Conservation (phyloP, 2,113 vertebrate species). For the Pogonocichla stellata region DNA sequence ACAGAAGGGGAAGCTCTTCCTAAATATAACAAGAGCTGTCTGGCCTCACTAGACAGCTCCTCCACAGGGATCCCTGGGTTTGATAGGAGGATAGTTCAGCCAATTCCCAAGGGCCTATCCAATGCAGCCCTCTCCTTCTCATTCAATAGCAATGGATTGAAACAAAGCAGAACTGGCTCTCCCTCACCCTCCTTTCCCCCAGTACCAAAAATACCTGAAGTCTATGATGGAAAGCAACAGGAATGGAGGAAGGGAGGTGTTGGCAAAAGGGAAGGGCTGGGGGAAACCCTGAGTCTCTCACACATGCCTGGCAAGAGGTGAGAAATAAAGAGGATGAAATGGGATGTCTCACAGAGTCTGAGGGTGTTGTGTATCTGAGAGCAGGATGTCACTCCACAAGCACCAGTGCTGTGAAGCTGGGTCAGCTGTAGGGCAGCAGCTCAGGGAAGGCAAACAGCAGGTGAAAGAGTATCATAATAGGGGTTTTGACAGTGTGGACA, state of each 20-base stretch:
- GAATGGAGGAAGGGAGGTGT: fast-evolving
- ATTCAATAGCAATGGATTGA: background rate
- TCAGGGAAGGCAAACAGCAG: background rate
- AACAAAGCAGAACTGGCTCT: background rate
- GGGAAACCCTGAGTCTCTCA: background rate
- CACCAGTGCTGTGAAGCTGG: background rate
- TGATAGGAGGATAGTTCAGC: background rate
- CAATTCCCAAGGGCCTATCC: background rate
- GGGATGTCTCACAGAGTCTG: background rate
- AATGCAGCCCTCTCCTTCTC: background rate
- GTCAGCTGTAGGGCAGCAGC: background rate
- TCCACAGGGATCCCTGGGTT: background rate
- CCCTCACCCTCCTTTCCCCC: background rate
- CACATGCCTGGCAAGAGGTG: background rate
- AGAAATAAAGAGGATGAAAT: background rate
- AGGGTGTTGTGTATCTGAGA: background rate
- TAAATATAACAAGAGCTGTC: conserved; percentile 45
- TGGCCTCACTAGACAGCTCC: background rate
- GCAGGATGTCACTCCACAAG: fast-evolving
- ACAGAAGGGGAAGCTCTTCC: conserved; percentile 47
- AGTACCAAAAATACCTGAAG: background rate
- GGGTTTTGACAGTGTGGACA: background rate
- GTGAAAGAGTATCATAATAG: background rate
- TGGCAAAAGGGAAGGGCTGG: background rate
- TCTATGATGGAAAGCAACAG: background rate